Conservation (phyloP, 2,888 invertebrate genomes). For the Griposia aprilina region DNA sequence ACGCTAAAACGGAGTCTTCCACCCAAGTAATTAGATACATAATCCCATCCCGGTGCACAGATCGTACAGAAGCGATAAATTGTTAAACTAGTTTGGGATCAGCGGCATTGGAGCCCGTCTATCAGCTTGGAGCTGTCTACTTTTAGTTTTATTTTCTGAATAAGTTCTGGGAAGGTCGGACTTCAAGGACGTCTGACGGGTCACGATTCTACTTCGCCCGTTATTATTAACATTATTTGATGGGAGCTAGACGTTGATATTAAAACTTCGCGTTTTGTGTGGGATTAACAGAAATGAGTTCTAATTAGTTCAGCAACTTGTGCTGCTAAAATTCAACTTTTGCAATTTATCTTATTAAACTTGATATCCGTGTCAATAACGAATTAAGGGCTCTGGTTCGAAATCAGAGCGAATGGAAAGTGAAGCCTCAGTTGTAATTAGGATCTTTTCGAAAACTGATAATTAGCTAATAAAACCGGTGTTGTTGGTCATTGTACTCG, state of each 20-base stretch:
- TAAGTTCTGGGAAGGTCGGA: conserved; percentile 85
- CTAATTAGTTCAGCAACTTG: conserved; percentile 59
- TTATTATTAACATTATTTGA: conserved; percentile 73
- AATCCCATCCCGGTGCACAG: conserved; percentile 69
- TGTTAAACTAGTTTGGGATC: conserved; percentile 78
- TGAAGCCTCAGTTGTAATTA: conserved; percentile 64
- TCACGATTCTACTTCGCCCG: conserved; percentile 69
- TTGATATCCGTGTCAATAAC: conserved; percentile 40
- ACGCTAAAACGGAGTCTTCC: conserved; percentile 70
- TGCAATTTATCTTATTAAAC: conserved; percentile 59
- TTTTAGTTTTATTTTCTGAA: conserved; percentile 83
- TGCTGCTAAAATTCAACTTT: conserved; percentile 46
- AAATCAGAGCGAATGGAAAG: conserved; percentile 35
- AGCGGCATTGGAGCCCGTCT: conserved; percentile 73
- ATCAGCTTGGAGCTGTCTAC: conserved; percentile 73
- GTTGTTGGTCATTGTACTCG: conserved; percentile 59
- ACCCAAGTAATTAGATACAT: conserved; percentile 74
- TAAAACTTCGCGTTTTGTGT: conserved; percentile 56
- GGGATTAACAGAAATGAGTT: conserved; percentile 55
- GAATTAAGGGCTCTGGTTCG: conserved; percentile 17
- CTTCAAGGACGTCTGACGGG: conserved; percentile 81
- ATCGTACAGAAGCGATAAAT: conserved; percentile 80
- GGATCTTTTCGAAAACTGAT: conserved; percentile 70
- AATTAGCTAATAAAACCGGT: conserved; percentile 76
- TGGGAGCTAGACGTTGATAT: conserved; percentile 58